These are phyloP conservation scores for Pseudomyrmex cubaensis DNA, from an alignment of 1,140 invertebrate genomes.

Conservation along the genomic window DNA sequence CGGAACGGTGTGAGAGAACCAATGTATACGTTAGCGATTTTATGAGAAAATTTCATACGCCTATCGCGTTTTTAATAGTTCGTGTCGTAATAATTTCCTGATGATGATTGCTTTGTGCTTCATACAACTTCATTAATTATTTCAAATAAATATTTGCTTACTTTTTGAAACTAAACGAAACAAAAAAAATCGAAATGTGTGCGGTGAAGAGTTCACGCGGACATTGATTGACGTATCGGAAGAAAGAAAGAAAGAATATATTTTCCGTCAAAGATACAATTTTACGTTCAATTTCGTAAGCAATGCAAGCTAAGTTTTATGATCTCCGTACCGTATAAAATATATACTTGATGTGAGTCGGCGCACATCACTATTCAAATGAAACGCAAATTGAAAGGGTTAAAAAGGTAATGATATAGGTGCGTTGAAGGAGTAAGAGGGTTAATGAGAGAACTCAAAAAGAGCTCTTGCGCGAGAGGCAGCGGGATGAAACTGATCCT, in stretches of 20 bases:
- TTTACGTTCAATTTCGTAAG: constrained; percentile 20
- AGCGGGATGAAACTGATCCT: constrained; percentile 36
- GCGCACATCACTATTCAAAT: constrained; percentile 3
- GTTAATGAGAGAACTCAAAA: constrained; percentile 43
- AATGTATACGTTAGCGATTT: constrained; percentile 17
- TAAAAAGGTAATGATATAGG: constrained; percentile 38
- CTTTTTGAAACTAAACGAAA: not conserved
- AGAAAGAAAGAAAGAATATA: not conserved
- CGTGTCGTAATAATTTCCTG: no score
- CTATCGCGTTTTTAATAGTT: not conserved
- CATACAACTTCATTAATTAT: no score
- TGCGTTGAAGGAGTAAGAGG: constrained; percentile 18
- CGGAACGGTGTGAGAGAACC: not conserved
- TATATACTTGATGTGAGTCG: constrained; percentile 1
- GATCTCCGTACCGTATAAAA: not conserved
- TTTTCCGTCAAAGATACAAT: constrained; percentile 11
- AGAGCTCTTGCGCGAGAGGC: constrained; percentile 1
- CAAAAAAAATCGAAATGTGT: not conserved
- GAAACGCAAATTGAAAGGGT: constrained; percentile 40
- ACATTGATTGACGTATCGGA: not conserved
- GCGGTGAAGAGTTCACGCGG: no score
- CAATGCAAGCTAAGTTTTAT: not conserved
- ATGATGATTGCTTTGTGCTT: no score
- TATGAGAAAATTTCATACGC: not conserved
- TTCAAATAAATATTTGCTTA: not conserved